Evolutionary conservation across 2,113 vertebrate genomes (phyloP).

Genomic region (Spilogale gracilis): DNA sequence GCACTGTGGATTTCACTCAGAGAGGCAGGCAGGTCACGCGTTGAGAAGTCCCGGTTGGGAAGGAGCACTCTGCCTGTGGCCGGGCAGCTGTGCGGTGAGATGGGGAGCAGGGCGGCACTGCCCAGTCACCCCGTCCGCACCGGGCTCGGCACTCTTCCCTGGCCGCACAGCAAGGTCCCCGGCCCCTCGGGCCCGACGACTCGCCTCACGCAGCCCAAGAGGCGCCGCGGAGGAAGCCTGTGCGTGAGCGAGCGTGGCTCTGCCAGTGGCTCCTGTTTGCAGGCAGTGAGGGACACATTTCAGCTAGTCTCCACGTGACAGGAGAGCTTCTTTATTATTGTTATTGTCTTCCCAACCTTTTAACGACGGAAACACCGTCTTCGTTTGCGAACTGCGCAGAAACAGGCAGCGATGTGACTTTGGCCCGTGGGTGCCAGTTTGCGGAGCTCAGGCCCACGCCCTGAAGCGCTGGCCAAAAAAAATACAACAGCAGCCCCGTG

Average conservation of each 20-base stretch:
- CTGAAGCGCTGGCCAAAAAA: rapidly evolving
- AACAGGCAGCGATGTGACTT: neutral
- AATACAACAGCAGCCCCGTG: neutral
- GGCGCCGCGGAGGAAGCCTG: neutral
- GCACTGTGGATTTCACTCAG: no score
- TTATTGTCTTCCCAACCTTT: neutral
- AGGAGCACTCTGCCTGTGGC: neutral
- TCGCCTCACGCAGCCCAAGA: neutral
- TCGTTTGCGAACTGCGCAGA: no score
- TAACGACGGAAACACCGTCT: neutral
- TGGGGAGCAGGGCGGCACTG: no score
- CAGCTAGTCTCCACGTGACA: no score
- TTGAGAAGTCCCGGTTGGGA: neutral
- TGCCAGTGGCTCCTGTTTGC: no score
- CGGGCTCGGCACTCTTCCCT: no score
- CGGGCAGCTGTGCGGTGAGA: neutral
- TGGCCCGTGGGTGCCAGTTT: no score
- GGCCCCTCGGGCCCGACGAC: neutral
- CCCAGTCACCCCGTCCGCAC: neutral
- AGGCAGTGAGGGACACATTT: neutral
- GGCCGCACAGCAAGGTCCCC: no score
- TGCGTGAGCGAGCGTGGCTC: neutral
- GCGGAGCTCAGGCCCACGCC: rapidly evolving
- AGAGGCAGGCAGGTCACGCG: neutral
- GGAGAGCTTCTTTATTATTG: neutral